Percentiles rank a stretch among this genome's conserved stretches.
Evolutionary conservation across 1,140 invertebrate species (phyloP).

Genomic region (Chironomus tepperi): DNA sequence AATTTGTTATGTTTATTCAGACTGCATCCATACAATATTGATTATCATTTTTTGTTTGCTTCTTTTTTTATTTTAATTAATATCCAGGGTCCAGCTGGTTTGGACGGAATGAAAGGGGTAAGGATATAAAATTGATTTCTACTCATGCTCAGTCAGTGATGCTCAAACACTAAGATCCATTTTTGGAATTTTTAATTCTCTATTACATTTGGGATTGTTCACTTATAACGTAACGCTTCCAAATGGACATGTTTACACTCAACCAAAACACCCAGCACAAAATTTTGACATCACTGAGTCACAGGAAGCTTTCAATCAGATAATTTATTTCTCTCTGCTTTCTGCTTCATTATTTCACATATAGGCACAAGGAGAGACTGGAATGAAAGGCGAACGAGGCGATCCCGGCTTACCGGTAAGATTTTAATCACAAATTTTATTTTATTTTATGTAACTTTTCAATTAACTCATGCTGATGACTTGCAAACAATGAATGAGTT

Average conservation of each 20-base stretch:
- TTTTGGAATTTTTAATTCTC: too few species aligned
- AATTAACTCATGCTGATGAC: too few species aligned
- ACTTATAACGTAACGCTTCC: too few species aligned
- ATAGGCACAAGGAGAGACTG: slow-evolving; percentile 74
- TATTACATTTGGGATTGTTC: too few species aligned
- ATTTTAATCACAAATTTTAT: slow-evolving; percentile 24
- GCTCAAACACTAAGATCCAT: too few species aligned
- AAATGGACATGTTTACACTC: too few species aligned
- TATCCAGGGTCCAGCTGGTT: slow-evolving; percentile 52
- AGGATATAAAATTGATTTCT: neutral
- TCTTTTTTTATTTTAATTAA: slow-evolving; percentile 30
- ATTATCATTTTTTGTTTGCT: neutral
- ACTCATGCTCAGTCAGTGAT: too few species aligned
- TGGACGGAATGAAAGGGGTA: slow-evolving; percentile 53
- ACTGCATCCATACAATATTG: neutral
- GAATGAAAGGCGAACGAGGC: slow-evolving; percentile 80
- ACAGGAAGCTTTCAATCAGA: too few species aligned
- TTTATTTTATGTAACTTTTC: too few species aligned
- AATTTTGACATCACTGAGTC: too few species aligned
- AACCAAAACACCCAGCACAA: too few species aligned
- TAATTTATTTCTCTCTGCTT: neutral
- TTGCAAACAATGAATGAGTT: too few species aligned
- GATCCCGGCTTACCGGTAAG: slow-evolving; percentile 83
- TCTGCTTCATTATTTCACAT: neutral
- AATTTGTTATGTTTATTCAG: neutral